Percentiles rank a stretch among this genome's conserved stretches.
Conservation (phyloP, 1,140 invertebrate species). For the Diorhabda sublineata region DNA sequence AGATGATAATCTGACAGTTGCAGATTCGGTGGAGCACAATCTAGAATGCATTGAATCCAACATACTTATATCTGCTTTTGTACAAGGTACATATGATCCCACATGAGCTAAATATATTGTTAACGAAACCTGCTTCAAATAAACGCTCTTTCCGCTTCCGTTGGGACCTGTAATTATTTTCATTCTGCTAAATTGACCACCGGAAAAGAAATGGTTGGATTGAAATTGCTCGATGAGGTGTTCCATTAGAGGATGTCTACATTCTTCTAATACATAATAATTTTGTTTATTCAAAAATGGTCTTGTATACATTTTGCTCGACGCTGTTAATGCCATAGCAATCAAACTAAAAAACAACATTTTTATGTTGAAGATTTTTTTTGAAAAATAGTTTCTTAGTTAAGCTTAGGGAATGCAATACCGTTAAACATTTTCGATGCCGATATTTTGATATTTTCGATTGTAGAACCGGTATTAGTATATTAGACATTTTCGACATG, state of each 20-base stretch:
- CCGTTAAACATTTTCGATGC: too few species aligned
- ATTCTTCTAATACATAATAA: slow-evolving; percentile 64
- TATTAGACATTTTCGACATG: too few species aligned
- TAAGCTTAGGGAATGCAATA: too few species aligned
- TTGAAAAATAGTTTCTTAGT: too few species aligned
- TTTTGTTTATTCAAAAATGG: slow-evolving; percentile 60
- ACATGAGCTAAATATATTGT: slow-evolving; percentile 82
- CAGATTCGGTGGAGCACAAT: slow-evolving; percentile 69
- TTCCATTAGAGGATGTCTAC: slow-evolving; percentile 77
- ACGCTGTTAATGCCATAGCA: slow-evolving; percentile 65
- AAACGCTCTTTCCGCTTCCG: slow-evolving; percentile 88
- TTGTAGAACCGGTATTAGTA: too few species aligned
- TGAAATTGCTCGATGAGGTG: slow-evolving; percentile 63
- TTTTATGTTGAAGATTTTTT: too few species aligned
- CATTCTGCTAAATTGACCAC: slow-evolving; percentile 54
- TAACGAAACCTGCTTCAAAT: slow-evolving; percentile 77
- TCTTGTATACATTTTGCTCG: slow-evolving; percentile 66
- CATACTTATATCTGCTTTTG: slow-evolving; percentile 63
- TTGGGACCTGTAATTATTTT: slow-evolving; percentile 87
- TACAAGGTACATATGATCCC: slow-evolving; percentile 84
- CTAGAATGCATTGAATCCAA: slow-evolving; percentile 72
- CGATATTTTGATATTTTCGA: too few species aligned
- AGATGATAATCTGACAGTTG: slow-evolving; percentile 75
- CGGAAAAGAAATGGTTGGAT: slow-evolving; percentile 65
- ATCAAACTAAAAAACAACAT: slow-evolving; percentile 58